These are phyloP conservation scores for Apolygus lucorum DNA, from an alignment of 1,140 invertebrate species.

Conservation along the genomic window DNA sequence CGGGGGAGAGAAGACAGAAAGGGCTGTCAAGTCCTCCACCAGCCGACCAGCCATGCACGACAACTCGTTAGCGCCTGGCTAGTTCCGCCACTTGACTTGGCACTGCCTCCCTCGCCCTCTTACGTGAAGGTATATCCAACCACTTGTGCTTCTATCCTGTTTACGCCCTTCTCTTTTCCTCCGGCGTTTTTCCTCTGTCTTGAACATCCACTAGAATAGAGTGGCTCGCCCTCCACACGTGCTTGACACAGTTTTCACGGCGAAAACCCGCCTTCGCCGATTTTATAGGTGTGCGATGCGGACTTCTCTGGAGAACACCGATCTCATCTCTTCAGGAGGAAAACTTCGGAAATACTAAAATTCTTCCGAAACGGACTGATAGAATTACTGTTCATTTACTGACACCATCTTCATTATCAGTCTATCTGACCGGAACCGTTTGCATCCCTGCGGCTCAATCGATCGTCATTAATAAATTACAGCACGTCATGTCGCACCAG, in stretches of 20 bases:
- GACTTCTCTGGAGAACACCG: no score
- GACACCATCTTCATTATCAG: no score
- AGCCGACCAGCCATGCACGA: neutral
- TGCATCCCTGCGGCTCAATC: no score
- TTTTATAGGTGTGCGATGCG: no score
- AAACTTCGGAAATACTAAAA: no score
- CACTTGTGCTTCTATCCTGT: neutral
- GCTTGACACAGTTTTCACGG: neutral
- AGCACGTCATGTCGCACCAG: no score
- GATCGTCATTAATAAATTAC: no score
- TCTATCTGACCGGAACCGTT: no score
- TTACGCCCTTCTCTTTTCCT: neutral
- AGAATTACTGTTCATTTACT: no score
- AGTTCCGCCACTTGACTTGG: neutral
- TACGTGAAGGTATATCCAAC: neutral
- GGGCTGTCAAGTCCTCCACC: neutral
- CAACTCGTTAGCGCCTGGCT: neutral
- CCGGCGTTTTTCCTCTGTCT: neutral
- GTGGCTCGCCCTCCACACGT: neutral
- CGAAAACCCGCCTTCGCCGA: no score
- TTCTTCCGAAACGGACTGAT: no score
- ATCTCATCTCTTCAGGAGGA: no score
- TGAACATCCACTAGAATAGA: neutral
- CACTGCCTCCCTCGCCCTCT: neutral
- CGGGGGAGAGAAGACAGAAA: neutral